Base-by-base conservation (phyloP, 1,140 invertebrate genomes). In the Paraescarpia echinospica region DNA sequence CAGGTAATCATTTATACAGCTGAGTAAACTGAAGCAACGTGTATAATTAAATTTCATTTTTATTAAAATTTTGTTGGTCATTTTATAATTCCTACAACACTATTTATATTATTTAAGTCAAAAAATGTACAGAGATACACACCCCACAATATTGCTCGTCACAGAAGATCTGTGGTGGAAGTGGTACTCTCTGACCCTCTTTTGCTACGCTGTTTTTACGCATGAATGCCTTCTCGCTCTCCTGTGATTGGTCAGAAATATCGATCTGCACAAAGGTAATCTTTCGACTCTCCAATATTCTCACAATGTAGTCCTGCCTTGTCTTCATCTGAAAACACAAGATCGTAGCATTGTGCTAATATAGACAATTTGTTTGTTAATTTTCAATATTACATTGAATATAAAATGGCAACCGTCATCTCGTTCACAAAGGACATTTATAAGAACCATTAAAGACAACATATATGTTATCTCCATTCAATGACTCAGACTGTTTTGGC, bases 111-210 rank as follows among this genome's bases (percentile, higher is more conserved):
- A n/a, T n/a, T n/a, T n/a, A n/a, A n/a, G n/a, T n/a, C n/a, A n/a
- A n/a, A n/a, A 77, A 77, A 77, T 31, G 27, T 18, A 27, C 59
- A n/a, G 90, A 35, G 34, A 90, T 90, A 90, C 97, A 97, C 97
- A 99, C 98, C 94, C 98, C 98, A 96, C 98, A 99, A 95, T 99
- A 99, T 93, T 98, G 97, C 48, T 98, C 97, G 93, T 98, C 98
- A 95, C 98, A 98, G 95, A 99, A 99, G 94, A 99, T 97, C 96
- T 99, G 99, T 92, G 99, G 99, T 91, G 98, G 98, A 94, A 99
- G 96, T 35, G 98, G 97, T 93, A 97, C 97, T 95, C 97, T 97
- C 41, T 97, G 97, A 35, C 97, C 97, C 90, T 95, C 95, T 93
- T 94, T 94, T n/a, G 93, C 31, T 94, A 97, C 98, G 93, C 98